Percentiles rank a stretch among this genome's conserved stretches.
phyloP scores from a whole-genome alignment of 92 coral and sea anemone genomes.

The Pocillopora meandrina region DNA sequence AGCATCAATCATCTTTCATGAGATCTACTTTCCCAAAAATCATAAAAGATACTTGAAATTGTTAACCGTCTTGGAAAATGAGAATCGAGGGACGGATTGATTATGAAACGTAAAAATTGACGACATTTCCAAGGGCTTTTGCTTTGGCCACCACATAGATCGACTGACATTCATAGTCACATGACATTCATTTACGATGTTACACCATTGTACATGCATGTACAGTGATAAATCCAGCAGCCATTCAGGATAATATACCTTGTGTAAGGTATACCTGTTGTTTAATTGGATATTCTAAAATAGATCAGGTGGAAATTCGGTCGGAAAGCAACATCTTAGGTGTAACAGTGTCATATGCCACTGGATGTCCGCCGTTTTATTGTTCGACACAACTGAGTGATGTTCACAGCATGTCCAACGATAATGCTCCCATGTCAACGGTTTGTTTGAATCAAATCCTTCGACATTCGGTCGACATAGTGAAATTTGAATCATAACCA shows the following conservation, averaged over 20 bases:
- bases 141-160: neutral
- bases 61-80: neutral
- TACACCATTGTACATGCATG: neutral
- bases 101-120: neutral
- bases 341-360: neutral
- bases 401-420: neutral
- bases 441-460: neutral
- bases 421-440: neutral
- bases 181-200: neutral
- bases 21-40: neutral
- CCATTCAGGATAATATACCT: no score
- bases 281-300: no score
- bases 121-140: conserved; percentile 7
- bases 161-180: neutral
- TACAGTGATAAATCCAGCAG: neutral
- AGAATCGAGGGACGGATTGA: neutral
- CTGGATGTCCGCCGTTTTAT: neutral
- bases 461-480: neutral
- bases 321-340: no score
- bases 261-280: no score
- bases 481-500: neutral
- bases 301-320: no score
- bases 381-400: neutral
- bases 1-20: neutral
- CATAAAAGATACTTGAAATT: neutral